These are phyloP conservation scores for Eudasyphora cyanicolor DNA, from an alignment of 2,888 invertebrate genomes.

Conservation along the genomic window DNA sequence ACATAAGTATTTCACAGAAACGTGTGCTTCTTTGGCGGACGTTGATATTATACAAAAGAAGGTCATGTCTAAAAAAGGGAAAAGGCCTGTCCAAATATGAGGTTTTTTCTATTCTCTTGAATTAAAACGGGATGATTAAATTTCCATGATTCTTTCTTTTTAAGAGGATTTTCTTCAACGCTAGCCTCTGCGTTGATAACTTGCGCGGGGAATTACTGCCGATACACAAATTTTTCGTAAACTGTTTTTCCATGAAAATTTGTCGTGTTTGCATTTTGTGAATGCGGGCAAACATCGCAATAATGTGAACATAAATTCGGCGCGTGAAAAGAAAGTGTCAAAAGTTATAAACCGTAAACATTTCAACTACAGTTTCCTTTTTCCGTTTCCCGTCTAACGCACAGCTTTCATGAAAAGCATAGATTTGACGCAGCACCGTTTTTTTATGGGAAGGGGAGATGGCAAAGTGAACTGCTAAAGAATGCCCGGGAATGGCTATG, in stretches of 20 bases:
- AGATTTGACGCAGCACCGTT: no score
- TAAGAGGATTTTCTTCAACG: conserved; percentile 1
- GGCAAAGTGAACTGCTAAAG: no score
- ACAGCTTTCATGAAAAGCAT: no score
- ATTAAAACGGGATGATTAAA: neutral
- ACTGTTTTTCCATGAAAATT: neutral
- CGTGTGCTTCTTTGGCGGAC: neutral
- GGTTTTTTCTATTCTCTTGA: no score
- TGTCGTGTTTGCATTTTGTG: neutral
- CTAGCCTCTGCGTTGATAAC: neutral
- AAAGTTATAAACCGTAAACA: neutral
- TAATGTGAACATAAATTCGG: neutral
- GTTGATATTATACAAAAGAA: neutral
- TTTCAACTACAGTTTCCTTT: neutral
- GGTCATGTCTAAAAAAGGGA: neutral
- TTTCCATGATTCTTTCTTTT: neutral
- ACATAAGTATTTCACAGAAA: neutral
- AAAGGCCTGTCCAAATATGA: neutral
- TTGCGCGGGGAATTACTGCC: neutral
- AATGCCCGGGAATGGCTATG: no score
- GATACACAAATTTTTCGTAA: neutral
- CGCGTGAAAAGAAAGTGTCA: conserved; percentile 7
- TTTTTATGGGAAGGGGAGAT: no score
- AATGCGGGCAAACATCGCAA: neutral
- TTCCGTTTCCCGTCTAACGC: conserved; percentile 4